Base-by-base conservation (phyloP, 2,797 vertebrate species). In the Podarcis lilfordi region DNA sequence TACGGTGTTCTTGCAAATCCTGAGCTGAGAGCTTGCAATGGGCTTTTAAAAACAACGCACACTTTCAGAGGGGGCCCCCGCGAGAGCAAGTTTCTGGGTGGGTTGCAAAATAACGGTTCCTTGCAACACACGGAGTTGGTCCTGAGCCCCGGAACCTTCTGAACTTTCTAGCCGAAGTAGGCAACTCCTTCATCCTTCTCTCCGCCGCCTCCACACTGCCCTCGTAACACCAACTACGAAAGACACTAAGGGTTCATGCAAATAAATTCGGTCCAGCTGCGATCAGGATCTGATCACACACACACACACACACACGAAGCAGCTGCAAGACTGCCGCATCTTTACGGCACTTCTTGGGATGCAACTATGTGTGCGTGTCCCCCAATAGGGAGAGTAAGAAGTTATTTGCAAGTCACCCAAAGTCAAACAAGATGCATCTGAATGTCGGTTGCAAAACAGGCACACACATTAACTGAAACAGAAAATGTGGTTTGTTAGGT, bases 381-480 rank as follows among this genome's bases (percentile, higher is more conserved):
- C 17, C 25, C 76, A 15, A 15, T 29, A 17, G 29, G 15, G 43
- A 50, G 69, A 15, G 8, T n/a, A 35, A 68, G 64, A 82, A 82
- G 27, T 69, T 82, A 27, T 66, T 69, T 43, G 37, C 37, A 43
- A 82, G 66, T 72, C 82, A n/a, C 68, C 15, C 40, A 40, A 43
- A 23, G 74, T 76, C 35, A 40, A 23, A 43, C 19, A 37, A 32
- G 37, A 76, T 6, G 74, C 37, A 40, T 76, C 25, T 40, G 92
- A 86, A 89, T 88, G 92, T 32, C 90, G 74, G 21, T 90, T 88
- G 92, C 91, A 92, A 86, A 29, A 90, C 86, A 90, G 84, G 91
- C 27, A 3, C 89, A 91, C 90, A 92, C 88, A 69, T 66, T 83
- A 94, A 95, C 94, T 88, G 94, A 94, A 93, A 95, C 91, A 4